Conservation (phyloP, 1,140 invertebrate genomes). For the Ceratitis capitata region DNA sequence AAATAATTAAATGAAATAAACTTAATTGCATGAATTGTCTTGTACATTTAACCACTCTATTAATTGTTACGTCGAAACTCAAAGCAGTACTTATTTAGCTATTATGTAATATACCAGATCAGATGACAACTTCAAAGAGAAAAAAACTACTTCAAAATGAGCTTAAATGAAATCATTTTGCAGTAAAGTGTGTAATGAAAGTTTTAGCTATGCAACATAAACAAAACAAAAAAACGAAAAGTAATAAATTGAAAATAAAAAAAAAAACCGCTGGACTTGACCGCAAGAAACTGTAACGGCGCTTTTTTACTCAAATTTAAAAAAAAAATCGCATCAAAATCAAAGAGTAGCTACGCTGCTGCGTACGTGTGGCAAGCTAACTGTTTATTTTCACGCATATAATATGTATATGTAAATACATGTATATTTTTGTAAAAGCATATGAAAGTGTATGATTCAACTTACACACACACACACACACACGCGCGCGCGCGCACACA, state of each 20-base stretch:
- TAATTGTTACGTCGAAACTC: neutral
- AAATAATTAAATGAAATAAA: neutral
- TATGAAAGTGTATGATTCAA: neutral
- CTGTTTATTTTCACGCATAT: neutral
- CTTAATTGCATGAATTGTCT: neutral
- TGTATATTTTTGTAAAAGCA: too few species aligned
- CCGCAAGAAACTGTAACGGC: neutral
- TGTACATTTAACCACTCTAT: neutral
- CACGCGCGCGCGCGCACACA: too few species aligned
- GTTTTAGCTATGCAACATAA: neutral
- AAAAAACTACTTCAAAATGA: neutral
- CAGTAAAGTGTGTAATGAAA: neutral
- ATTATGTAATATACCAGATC: conserved; percentile 4
- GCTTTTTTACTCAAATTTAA: neutral
- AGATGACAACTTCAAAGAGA: neutral
- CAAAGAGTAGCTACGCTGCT: neutral
- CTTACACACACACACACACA: neutral
- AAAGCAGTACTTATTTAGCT: neutral
- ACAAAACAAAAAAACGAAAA: neutral
- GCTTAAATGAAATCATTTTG: neutral
- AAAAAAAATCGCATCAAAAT: neutral
- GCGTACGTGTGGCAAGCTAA: neutral
- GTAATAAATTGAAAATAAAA: neutral
- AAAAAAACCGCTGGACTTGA: neutral
- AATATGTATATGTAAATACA: neutral